These are phyloP conservation scores for Desmodus rotundus DNA, from an alignment of 2,113 vertebrate genomes.

Conservation along the genomic window DNA sequence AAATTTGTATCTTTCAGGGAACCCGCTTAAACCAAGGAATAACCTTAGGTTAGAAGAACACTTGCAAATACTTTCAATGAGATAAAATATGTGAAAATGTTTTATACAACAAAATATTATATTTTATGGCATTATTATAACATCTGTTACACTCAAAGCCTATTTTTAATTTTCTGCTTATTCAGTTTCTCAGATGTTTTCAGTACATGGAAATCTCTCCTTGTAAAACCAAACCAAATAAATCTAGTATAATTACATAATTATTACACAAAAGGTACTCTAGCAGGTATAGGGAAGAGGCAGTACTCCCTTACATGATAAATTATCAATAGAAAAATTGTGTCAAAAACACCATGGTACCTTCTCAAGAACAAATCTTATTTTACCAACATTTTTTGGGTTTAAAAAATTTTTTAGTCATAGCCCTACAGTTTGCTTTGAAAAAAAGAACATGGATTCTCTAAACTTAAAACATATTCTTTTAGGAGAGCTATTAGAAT, in stretches of 20 bases:
- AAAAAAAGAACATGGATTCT: background rate
- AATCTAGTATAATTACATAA: background rate
- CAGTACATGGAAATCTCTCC: background rate
- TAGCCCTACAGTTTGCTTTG: slow-evolving; percentile 12
- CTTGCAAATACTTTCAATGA: background rate
- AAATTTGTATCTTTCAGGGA: slow-evolving; percentile 24
- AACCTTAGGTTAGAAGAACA: background rate
- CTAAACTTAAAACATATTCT: background rate
- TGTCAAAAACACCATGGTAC: background rate
- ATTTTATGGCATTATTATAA: background rate
- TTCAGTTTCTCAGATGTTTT: slow-evolving; percentile 19
- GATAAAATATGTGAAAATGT: background rate
- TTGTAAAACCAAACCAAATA: background rate
- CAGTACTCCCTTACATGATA: background rate
- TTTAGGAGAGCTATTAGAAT: background rate
- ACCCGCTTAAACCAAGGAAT: background rate
- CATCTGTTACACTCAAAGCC: background rate
- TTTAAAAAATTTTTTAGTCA: background rate
- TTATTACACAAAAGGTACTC: background rate
- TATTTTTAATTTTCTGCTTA: slow-evolving; percentile 30
- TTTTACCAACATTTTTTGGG: background rate
- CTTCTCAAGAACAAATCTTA: background rate
- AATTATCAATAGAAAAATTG: slow-evolving; percentile 15
- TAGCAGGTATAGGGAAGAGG: background rate
- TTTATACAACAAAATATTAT: slow-evolving; percentile 10